A percentile compares a stretch with the other conserved stretches of the same genome.
These are phyloP conservation scores for Sinella curviseta DNA, from an alignment of 1,140 invertebrate genomes.

Conservation along the genomic window DNA sequence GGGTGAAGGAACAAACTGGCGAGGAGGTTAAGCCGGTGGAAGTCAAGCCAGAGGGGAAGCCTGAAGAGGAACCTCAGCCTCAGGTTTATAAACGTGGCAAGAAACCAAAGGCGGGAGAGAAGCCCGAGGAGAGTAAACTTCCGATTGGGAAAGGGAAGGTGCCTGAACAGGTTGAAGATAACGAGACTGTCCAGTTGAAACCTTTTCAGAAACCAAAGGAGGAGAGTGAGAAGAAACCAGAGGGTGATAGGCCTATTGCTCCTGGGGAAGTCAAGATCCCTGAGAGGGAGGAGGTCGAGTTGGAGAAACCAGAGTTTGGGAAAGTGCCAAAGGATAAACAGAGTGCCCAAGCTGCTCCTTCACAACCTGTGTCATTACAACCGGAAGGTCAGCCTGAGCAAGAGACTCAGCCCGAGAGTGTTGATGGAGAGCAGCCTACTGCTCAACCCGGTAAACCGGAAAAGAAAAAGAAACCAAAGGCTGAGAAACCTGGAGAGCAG, in stretches of 20 bases:
- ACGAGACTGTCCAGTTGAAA: conserved; percentile 50
- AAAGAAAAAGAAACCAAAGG: not conserved
- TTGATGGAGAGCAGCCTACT: not conserved
- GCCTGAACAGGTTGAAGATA: conserved; percentile 50
- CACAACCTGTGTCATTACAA: not conserved
- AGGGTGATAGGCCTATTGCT: not conserved
- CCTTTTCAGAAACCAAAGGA: conserved; percentile 51
- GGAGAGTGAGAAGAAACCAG: not conserved
- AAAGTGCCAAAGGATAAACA: not conserved
- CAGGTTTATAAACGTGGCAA: conserved; percentile 42
- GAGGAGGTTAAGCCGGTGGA: conserved; percentile 48
- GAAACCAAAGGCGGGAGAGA: not conserved
- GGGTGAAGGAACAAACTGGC: conserved; percentile 45
- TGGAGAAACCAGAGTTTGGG: conserved; percentile 42
- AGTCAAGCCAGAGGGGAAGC: not conserved
- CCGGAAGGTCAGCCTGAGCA: not conserved
- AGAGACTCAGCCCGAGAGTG: not conserved
- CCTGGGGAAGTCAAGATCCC: conserved; percentile 30
- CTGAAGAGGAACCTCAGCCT: conserved; percentile 30
- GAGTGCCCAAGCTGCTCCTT: too few species aligned
- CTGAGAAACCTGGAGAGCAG: not conserved
- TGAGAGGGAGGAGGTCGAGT: conserved; percentile 44
- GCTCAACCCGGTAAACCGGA: not conserved
- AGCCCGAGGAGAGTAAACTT: conserved; percentile 46
- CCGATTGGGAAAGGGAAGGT: conserved; percentile 45